Evolutionary conservation across 2,888 invertebrate genomes (phyloP).

Genomic region (Nomada fabriciana): DNA sequence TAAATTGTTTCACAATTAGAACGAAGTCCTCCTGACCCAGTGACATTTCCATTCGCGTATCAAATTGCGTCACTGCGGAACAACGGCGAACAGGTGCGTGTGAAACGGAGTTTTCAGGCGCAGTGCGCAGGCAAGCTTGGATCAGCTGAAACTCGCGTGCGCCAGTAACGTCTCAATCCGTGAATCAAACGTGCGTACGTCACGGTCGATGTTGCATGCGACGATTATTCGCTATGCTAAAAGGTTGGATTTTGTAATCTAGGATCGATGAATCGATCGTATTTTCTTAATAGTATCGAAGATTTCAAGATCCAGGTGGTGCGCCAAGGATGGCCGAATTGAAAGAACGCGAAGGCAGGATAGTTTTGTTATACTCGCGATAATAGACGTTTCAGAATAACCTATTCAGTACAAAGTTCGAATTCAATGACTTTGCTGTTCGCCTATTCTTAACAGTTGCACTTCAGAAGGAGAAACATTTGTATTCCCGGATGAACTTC

Average conservation of each 20-base stretch:
- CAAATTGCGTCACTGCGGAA: constrained; percentile 39
- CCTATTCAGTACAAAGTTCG: neutral
- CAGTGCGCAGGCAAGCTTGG: constrained; percentile 47
- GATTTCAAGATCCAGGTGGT: neutral
- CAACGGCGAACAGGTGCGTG: constrained; percentile 41
- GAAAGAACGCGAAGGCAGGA: neutral
- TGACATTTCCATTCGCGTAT: constrained; percentile 38
- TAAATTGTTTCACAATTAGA: neutral
- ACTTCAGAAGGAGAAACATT: neutral
- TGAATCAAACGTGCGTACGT: neutral
- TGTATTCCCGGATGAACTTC: neutral
- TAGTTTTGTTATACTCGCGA: neutral
- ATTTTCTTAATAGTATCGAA: neutral
- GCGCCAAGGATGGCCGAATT: neutral
- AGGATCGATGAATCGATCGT: constrained; percentile 10
- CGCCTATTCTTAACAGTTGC: neutral
- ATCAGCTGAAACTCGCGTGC: constrained; percentile 48
- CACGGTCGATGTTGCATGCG: too few species aligned
- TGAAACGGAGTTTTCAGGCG: constrained; percentile 15
- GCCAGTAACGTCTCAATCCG: constrained; percentile 8
- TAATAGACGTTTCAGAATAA: neutral
- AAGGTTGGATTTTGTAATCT: neutral
- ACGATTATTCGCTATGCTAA: too few species aligned
- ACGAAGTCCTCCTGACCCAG: constrained; percentile 47
- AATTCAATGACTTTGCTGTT: neutral